phyloP scores from a whole-genome alignment of 2,113 vertebrate genomes.

The Octodon degus region DNA sequence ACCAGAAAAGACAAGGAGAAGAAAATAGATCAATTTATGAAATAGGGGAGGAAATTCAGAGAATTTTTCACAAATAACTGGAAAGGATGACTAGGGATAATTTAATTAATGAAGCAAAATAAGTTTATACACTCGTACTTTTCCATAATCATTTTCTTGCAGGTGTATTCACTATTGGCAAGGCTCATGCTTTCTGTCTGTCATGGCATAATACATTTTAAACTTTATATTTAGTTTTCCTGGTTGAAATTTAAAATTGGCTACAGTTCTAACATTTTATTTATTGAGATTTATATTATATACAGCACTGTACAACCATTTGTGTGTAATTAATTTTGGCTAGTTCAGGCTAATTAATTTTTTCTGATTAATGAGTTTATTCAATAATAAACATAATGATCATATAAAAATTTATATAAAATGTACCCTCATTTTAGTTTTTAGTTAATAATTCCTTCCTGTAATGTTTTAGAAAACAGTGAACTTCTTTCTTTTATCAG shows the following conservation, averaged over 20 bases:
- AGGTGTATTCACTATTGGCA: background rate
- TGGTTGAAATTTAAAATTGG: background rate
- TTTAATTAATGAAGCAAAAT: background rate
- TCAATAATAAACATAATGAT: background rate
- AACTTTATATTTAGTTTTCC: background rate
- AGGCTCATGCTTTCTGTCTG: background rate
- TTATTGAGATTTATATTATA: background rate
- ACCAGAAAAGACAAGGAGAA: background rate
- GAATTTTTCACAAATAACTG: background rate
- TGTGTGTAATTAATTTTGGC: background rate
- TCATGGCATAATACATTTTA: background rate
- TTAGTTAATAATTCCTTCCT: background rate
- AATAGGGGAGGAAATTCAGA: background rate
- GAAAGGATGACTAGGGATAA: background rate
- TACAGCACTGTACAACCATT: background rate
- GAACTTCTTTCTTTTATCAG: background rate
- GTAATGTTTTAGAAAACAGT: rapidly evolving
- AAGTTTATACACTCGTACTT: background rate
- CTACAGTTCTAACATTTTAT: background rate
- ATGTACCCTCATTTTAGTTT: background rate
- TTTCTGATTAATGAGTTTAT: background rate
- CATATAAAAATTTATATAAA: background rate
- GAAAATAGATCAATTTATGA: background rate
- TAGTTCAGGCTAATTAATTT: background rate
- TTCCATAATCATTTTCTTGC: background rate